phyloP scores from a whole-genome alignment of 2,113 vertebrate species.

The Tychaedon coryphoeus region DNA sequence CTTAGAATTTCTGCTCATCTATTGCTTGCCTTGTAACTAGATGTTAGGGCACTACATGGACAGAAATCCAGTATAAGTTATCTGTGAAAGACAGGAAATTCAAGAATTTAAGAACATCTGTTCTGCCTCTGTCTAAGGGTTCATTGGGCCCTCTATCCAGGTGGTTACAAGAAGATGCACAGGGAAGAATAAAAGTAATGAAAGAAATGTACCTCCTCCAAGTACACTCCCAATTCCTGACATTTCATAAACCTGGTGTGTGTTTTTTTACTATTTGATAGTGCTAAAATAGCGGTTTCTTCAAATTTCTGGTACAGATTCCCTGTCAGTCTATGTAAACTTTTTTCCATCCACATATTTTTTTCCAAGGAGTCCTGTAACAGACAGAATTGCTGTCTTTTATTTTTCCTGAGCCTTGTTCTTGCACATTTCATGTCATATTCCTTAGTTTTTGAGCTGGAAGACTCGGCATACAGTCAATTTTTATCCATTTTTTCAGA shows the following conservation, averaged over 20 bases:
- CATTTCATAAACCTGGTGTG: not conserved
- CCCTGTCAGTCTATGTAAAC: not conserved
- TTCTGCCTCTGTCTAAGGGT: not conserved
- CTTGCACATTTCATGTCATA: not conserved
- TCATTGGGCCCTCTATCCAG: not conserved
- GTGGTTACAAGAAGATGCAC: not conserved
- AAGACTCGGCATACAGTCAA: not conserved
- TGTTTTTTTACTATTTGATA: accelerated
- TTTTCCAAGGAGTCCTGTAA: not conserved
- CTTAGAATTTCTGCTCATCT: not conserved
- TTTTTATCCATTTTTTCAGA: not conserved
- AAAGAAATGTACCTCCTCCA: not conserved
- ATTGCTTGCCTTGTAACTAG: not conserved
- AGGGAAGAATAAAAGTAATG: not conserved
- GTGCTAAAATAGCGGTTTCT: not conserved
- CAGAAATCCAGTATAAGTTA: not conserved
- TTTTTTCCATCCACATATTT: not conserved
- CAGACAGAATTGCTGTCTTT: not conserved
- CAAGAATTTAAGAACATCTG: not conserved
- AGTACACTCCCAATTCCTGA: not conserved
- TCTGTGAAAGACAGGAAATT: not conserved
- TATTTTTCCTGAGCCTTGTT: not conserved
- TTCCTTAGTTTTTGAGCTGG: not conserved
- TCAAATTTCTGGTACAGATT: not conserved
- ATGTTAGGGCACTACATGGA: not conserved